phyloP scores from a whole-genome alignment of 1,140 invertebrate species.

The Steinernema feltiae region DNA sequence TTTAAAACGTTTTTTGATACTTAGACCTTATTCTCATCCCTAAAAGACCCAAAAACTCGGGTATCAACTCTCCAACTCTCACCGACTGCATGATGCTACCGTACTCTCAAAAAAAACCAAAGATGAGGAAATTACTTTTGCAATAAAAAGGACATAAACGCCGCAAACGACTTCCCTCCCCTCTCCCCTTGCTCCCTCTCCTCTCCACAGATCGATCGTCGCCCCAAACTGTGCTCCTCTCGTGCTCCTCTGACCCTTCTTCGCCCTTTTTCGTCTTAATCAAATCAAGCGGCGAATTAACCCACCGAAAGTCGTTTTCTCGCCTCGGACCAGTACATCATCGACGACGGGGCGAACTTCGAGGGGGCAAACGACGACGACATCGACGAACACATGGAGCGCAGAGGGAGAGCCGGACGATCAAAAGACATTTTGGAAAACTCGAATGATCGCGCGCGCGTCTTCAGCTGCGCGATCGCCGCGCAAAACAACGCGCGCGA shows the following conservation, averaged over 20 bases:
- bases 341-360: conserved; percentile 4
- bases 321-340: conserved; percentile 12
- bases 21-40: too few relatives aligned
- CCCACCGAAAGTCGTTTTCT: conserved; percentile 11
- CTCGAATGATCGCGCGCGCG: neutral
- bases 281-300: neutral
- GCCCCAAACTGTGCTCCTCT: neutral
- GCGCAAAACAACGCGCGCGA: neutral
- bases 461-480: neutral
- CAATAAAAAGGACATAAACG: conserved; percentile 1
- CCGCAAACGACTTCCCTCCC: neutral
- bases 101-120: neutral
- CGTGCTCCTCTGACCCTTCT: neutral
- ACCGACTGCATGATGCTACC: neutral
- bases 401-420: neutral
- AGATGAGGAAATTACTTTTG: neutral
- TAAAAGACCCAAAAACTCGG: too few relatives aligned
- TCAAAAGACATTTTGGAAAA: conserved; percentile 9
- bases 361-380: too few relatives aligned
- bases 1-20: too few relatives aligned
- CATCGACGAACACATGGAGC: conserved; percentile 5
- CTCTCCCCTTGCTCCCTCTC: neutral
- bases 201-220: neutral
- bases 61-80: neutral
- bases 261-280: neutral